Conservation (phyloP, 1,140 invertebrate genomes). For the Bombus affinis region DNA sequence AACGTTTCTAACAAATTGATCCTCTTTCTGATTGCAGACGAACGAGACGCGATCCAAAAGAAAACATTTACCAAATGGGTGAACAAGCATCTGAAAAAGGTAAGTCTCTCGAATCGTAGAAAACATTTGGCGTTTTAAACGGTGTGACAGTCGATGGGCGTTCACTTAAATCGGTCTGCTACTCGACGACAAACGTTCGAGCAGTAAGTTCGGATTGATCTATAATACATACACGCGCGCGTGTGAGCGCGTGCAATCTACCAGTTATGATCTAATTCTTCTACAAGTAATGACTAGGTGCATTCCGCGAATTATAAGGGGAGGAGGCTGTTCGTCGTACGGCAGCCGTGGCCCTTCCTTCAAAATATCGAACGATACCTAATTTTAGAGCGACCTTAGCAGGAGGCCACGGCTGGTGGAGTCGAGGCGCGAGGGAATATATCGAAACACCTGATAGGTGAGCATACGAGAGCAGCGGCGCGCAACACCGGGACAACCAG, state of each 20-base stretch:
- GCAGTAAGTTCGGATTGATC: background rate
- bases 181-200: background rate
- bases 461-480: constrained; percentile 29
- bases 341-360: constrained; percentile 36
- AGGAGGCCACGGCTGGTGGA: constrained; percentile 36
- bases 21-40: constrained; percentile 91
- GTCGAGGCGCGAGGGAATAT: constrained; percentile 11
- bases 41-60: constrained; percentile 99
- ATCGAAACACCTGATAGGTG: constrained; percentile 53
- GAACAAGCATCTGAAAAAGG: constrained; percentile 99
- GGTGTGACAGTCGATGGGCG: constrained; percentile 20
- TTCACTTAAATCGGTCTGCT: background rate
- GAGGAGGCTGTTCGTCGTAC: background rate
- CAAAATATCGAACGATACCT: constrained; percentile 43
- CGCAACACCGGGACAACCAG: constrained; percentile 46
- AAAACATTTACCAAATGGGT: constrained; percentile 99
- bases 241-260: background rate
- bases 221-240: no score
- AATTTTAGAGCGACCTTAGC: constrained; percentile 54
- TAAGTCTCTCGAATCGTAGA: constrained; percentile 82
- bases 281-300: background rate
- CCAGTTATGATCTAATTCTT: background rate
- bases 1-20: constrained; percentile 2
- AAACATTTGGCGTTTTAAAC: background rate
- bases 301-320: background rate